Conservation (phyloP, 2,797 vertebrate genomes). For the Hoplostethus atlanticus region DNA sequence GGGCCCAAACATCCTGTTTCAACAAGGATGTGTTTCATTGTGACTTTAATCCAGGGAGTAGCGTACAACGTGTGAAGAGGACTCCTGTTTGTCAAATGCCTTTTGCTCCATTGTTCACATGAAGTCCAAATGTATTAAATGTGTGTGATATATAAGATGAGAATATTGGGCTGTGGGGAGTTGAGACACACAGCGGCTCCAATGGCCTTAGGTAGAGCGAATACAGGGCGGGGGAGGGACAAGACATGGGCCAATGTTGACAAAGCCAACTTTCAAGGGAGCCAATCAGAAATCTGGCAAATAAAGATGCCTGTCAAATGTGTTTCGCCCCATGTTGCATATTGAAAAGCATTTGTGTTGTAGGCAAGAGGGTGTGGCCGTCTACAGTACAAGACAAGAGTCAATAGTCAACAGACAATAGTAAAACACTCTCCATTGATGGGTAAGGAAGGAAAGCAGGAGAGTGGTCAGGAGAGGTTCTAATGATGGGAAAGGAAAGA, state of each 20-base stretch:
- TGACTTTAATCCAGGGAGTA: neutral
- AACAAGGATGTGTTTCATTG: neutral
- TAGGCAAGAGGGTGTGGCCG: conserved; percentile 10
- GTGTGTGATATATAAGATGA: neutral
- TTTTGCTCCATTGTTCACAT: conserved; percentile 16
- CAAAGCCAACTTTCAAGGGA: conserved; percentile 3
- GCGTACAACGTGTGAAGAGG: neutral
- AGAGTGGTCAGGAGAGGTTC: neutral
- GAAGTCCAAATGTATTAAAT: neutral
- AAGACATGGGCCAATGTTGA: neutral
- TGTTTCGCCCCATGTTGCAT: conserved; percentile 52
- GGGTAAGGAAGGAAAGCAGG: neutral
- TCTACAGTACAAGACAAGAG: conserved; percentile 41
- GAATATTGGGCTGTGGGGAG: neutral
- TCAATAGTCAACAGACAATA: conserved; percentile 27
- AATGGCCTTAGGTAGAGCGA: neutral
- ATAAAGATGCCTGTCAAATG: conserved; percentile 43
- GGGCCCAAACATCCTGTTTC: neutral
- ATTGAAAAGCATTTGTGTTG: conserved; percentile 13
- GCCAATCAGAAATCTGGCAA: conserved; percentile 20
- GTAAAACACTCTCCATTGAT: conserved; percentile 13
- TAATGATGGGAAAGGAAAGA: neutral
- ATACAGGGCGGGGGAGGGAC: neutral
- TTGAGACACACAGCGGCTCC: neutral
- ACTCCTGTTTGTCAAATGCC: conserved; percentile 53